Conservation (phyloP, 2,797 vertebrate species). For the Thunnus albacares region DNA sequence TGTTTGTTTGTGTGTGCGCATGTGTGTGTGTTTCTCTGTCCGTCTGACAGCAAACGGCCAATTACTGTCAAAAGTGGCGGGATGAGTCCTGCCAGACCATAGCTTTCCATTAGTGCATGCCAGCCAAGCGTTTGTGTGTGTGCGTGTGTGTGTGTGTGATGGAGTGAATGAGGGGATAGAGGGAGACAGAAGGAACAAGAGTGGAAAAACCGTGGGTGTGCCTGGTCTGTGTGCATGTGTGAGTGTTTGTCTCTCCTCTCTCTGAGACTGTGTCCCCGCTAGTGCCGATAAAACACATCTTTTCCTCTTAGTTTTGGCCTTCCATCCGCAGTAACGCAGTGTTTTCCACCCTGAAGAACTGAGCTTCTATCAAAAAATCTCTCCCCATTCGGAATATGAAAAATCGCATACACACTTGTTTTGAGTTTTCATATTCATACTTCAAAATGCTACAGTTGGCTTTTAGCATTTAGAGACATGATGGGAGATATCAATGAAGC, state of each 20-base stretch:
- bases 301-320: conserved; percentile 21
- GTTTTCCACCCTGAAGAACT: conserved; percentile 20
- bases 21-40: conserved; percentile 59
- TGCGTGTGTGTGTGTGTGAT: conserved; percentile 62
- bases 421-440: not conserved
- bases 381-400: not conserved
- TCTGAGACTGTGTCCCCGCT: conserved; percentile 35
- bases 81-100: conserved; percentile 81
- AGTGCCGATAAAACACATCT: conserved; percentile 38
- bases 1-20: conserved; percentile 42
- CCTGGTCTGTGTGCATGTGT: conserved; percentile 31
- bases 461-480: not conserved
- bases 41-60: conserved; percentile 80
- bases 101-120: conserved; percentile 80
- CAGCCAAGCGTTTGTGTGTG: conserved; percentile 68
- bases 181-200: conserved; percentile 68
- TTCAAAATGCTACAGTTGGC: not conserved
- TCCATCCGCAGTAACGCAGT: conserved; percentile 4
- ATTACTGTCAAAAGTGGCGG: conserved; percentile 80
- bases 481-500: rapidly evolving
- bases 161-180: conserved; percentile 67
- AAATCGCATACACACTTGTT: not conserved
- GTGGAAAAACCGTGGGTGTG: conserved; percentile 61
- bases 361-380: not conserved
- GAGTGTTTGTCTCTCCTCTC: conserved; percentile 46